phyloP scores from a whole-genome alignment of 2,888 invertebrate species.

The Digitonthophagus gazella region DNA sequence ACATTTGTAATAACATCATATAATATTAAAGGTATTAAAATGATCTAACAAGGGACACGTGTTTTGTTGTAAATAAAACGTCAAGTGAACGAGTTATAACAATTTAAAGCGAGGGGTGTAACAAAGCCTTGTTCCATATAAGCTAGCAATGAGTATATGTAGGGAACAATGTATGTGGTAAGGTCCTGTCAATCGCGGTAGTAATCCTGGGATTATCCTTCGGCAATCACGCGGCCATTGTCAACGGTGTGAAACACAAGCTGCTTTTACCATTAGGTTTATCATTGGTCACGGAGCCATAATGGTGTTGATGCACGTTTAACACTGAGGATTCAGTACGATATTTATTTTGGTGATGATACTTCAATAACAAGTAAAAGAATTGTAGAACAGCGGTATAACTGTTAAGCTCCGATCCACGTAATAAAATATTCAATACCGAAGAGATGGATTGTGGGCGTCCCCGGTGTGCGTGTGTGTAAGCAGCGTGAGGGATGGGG shows the following conservation, averaged over 20 bases:
- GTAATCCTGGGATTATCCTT: constrained; percentile 52
- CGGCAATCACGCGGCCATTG: constrained; percentile 52
- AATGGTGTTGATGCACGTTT: no score
- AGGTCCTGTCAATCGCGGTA: constrained; percentile 47
- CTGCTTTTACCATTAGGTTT: constrained; percentile 38
- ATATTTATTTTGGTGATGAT: neutral
- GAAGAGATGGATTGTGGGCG: constrained; percentile 6
- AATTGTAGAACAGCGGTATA: no score
- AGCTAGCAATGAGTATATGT: neutral
- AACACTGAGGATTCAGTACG: neutral
- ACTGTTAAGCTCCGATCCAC: neutral
- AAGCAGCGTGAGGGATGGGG: neutral
- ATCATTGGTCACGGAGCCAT: constrained; percentile 24
- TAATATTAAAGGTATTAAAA: no score
- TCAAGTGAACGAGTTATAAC: constrained; percentile 12
- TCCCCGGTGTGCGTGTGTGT: neutral
- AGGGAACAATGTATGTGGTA: constrained; percentile 20
- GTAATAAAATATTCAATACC: constrained; percentile 10
- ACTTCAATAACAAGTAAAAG: no score
- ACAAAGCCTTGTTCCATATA: neutral
- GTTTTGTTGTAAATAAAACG: constrained; percentile 2
- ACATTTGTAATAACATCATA: no score
- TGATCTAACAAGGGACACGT: constrained; percentile 5
- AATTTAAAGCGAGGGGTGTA: constrained; percentile 2
- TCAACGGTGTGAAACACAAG: constrained; percentile 51